Conservation (phyloP, 2,888 invertebrate genomes). For the Anticlea derivata region DNA sequence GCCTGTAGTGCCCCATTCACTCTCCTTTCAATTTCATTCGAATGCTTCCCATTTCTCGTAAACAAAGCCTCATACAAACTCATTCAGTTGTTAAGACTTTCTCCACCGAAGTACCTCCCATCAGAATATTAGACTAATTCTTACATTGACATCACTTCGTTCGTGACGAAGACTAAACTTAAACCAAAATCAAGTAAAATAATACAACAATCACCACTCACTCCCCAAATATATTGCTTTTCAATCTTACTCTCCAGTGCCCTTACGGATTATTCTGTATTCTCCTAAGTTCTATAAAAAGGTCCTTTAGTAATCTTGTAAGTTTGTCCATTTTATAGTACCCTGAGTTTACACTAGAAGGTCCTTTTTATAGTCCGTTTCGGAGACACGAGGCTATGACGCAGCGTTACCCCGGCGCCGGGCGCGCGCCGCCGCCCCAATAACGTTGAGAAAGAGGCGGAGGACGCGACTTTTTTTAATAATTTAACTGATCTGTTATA, state of each 20-base stretch:
- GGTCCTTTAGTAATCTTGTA: conserved; percentile 17
- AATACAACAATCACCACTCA: not conserved
- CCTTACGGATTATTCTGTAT: conserved; percentile 10
- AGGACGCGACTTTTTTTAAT: not conserved
- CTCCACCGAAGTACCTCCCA: too few species aligned
- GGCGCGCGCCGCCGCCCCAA: too few species aligned
- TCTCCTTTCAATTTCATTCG: too few species aligned
- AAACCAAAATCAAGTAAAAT: not conserved
- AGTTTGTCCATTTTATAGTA: conserved; percentile 22
- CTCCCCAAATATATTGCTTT: conserved; percentile 1
- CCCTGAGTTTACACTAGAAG: conserved; percentile 28
- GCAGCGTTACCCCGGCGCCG: not conserved
- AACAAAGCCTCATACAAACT: too few species aligned
- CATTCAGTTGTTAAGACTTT: too few species aligned
- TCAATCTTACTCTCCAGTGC: not conserved
- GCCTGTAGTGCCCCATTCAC: too few species aligned
- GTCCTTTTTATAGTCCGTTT: conserved; percentile 18
- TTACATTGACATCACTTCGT: too few species aligned
- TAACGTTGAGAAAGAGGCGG: not conserved
- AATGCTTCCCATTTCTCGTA: too few species aligned
- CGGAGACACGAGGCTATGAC: conserved; percentile 25
- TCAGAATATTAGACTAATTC: too few species aligned
- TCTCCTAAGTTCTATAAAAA: conserved; percentile 12
- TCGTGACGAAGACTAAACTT: too few species aligned
- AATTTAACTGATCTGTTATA: too few species aligned